Percentiles rank a stretch among this genome's conserved stretches.
phyloP scores from a whole-genome alignment of 2,113 vertebrate species.

The Danio rerio region GRCz12tu NC_133180.1:43051501-43052000 shows the following conservation, averaged over 20 bases:
- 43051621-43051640: conserved; percentile 58
- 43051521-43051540: conserved; percentile 31
- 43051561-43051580: conserved; percentile 45
- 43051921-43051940: conserved; percentile 57
- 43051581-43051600: conserved; percentile 52
- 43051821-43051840: background rate
- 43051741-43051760: background rate
- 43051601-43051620: conserved; percentile 39
- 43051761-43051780: background rate
- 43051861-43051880: conserved; percentile 45
- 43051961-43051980: conserved; percentile 55
- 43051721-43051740: conserved; percentile 27
- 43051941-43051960: conserved; percentile 44
- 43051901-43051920: conserved; percentile 48
- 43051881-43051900: conserved; percentile 53
- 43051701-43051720: conserved; percentile 40
- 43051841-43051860: background rate
- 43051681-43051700: conserved; percentile 51
- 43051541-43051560: conserved; percentile 48
- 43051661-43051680: conserved; percentile 51
- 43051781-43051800: conserved; percentile 40
- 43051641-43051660: conserved; percentile 55
- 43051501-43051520: conserved; percentile 33
- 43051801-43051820: conserved; percentile 31
- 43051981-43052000: conserved; percentile 55